These are phyloP conservation scores for Potamilus streckersoni DNA, from an alignment of 1,140 invertebrate species.

Conservation along the genomic window DNA sequence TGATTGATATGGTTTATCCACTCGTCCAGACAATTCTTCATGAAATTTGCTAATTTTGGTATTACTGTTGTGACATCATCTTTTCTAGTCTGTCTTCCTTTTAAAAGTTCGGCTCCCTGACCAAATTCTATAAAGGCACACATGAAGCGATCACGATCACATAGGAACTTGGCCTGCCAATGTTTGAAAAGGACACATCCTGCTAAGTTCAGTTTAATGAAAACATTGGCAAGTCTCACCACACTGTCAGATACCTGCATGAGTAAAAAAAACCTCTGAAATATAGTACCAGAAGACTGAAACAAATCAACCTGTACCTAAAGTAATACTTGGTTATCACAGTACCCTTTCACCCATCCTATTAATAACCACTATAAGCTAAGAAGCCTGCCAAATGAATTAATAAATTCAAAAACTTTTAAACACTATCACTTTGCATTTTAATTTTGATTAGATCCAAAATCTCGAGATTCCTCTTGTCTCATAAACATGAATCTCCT, in stretches of 20 bases:
- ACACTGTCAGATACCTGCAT: slow-evolving; percentile 53
- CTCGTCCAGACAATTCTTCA: slow-evolving; percentile 46
- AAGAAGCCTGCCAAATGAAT: background rate
- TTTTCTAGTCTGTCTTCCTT: slow-evolving; percentile 1
- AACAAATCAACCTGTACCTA: background rate
- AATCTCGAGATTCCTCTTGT: too few species aligned
- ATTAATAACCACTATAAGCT: background rate
- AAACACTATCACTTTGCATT: too few species aligned
- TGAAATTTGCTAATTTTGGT: slow-evolving; percentile 38
- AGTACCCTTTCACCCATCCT: background rate
- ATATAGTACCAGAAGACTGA: too few species aligned
- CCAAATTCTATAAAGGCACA: slow-evolving; percentile 47
- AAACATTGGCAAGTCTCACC: slow-evolving; percentile 47
- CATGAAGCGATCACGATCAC: slow-evolving; percentile 20
- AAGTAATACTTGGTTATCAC: background rate
- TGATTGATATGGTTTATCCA: slow-evolving; percentile 45
- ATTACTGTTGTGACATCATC: slow-evolving; percentile 9
- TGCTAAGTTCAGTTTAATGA: slow-evolving; percentile 40
- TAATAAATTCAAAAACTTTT: background rate
- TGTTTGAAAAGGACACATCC: slow-evolving; percentile 53
- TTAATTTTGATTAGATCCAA: too few species aligned
- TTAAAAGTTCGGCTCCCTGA: slow-evolving; percentile 15
- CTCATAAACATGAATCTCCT: too few species aligned
- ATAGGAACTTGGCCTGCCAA: slow-evolving; percentile 49
- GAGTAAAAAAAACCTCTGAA: background rate